These are phyloP conservation scores for Rhynchonycteris naso DNA, from an alignment of 2,797 vertebrate genomes.

Conservation along the genomic window DNA sequence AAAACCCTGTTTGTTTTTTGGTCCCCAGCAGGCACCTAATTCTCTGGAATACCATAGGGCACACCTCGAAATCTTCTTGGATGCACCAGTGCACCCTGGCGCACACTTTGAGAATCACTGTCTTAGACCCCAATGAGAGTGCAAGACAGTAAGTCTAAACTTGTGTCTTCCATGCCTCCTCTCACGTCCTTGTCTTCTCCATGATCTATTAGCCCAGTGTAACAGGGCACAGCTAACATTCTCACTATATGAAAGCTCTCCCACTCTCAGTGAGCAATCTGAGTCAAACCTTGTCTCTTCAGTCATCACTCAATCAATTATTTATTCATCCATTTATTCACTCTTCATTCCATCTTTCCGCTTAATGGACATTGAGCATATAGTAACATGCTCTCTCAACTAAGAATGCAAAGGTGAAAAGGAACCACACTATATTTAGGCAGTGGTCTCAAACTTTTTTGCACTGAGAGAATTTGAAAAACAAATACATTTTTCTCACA, in stretches of 20 bases:
- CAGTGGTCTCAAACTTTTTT: not conserved
- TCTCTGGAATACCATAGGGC: too few relatives aligned
- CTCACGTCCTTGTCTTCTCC: not conserved
- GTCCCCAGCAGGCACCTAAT: too few relatives aligned
- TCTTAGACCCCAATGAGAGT: not conserved
- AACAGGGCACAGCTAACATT: not conserved
- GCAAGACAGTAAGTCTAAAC: not conserved
- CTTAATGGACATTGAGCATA: not conserved
- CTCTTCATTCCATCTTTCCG: not conserved
- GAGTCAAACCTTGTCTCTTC: not conserved
- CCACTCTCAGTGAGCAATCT: not conserved
- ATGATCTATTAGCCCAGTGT: not conserved
- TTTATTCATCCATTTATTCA: slow-evolving; percentile 34
- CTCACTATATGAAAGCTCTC: not conserved
- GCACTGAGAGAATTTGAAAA: not conserved
- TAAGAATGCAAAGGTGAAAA: not conserved
- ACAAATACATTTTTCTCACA: not conserved
- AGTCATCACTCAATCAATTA: slow-evolving; percentile 21
- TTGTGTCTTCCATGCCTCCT: not conserved
- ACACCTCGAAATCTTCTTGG: too few relatives aligned
- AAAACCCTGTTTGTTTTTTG: too few relatives aligned
- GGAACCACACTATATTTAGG: not conserved
- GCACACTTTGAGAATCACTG: too few relatives aligned
- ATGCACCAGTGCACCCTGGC: too few relatives aligned
- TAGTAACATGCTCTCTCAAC: not conserved